phyloP scores from a whole-genome alignment of 2,113 vertebrate species.

The Jaculus jaculus region DNA sequence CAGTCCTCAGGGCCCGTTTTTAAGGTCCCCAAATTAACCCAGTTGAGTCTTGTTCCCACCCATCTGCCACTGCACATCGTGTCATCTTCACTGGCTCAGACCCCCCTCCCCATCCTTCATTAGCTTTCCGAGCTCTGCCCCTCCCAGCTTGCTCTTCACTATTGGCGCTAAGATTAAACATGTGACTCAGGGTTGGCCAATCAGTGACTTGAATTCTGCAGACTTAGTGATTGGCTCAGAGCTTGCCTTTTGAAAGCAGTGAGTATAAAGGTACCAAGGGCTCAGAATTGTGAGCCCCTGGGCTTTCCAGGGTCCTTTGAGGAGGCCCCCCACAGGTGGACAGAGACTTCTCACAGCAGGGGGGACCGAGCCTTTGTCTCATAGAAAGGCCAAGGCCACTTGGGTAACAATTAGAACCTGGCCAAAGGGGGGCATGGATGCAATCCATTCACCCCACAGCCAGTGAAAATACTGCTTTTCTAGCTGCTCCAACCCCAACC shows the following conservation, averaged over 20 bases:
- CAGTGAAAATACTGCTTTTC: not conserved
- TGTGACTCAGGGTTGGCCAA: not conserved
- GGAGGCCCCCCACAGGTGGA: no score
- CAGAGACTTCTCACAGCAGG: no score
- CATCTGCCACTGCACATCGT: not conserved
- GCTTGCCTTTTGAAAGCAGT: not conserved
- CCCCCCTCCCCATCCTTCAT: not conserved
- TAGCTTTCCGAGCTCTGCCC: not conserved
- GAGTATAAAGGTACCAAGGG: not conserved
- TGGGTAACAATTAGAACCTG: no score
- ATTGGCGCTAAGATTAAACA: not conserved
- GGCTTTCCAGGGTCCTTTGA: not conserved
- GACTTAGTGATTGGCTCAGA: conserved; percentile 36
- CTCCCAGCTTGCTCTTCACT: not conserved
- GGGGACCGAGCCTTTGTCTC: no score
- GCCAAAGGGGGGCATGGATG: no score
- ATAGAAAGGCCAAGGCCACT: no score
- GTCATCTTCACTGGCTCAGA: not conserved
- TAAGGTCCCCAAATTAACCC: not conserved
- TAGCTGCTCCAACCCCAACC: not conserved
- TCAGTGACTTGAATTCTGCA: not conserved
- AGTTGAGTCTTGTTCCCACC: not conserved
- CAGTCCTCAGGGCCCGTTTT: no score
- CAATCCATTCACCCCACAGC: no score
- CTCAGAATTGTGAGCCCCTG: no score